Evolutionary conservation across 2,888 invertebrate genomes (phyloP).

Genomic region (Pilophorus perplexus): DNA sequence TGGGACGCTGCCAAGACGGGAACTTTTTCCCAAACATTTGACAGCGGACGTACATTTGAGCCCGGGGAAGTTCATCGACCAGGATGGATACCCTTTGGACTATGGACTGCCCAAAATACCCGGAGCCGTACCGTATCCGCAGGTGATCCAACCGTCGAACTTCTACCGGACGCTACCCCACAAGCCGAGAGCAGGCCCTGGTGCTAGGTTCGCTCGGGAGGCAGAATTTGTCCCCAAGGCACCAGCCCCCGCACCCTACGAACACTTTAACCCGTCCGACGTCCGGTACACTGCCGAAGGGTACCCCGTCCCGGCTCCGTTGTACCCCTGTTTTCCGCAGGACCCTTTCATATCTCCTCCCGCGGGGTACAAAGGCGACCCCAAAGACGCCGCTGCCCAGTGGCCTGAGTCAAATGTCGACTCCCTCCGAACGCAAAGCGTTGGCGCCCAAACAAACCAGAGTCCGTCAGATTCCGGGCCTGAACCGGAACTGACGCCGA

Average conservation of each 20-base stretch:
- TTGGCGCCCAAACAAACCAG: conserved; percentile 44
- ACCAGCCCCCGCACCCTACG: conserved; percentile 51
- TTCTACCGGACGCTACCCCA: conserved; percentile 73
- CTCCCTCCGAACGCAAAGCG: conserved; percentile 43
- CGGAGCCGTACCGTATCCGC: conserved; percentile 49
- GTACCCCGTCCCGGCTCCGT: conserved; percentile 60
- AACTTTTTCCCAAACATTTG: conserved; percentile 58
- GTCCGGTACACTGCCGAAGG: conserved; percentile 78
- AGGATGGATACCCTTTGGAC: conserved; percentile 76
- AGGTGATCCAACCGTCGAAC: conserved; percentile 47
- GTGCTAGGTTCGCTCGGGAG: conserved; percentile 57
- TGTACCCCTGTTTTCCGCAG: conserved; percentile 41
- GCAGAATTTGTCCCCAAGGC: conserved; percentile 63
- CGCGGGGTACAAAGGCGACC: conserved; percentile 46
- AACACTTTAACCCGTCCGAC: conserved; percentile 55
- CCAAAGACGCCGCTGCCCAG: conserved; percentile 45
- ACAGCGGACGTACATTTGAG: conserved; percentile 72
- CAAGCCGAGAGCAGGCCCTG: conserved; percentile 56
- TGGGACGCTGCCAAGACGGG: conserved; percentile 55
- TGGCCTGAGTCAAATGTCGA: conserved; percentile 48
- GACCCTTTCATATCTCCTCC: conserved; percentile 47
- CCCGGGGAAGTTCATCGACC: conserved; percentile 68
- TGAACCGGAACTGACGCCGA: conserved; percentile 5
- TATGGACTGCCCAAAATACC: conserved; percentile 70
- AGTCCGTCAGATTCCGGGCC: conserved; percentile 15